Evolutionary conservation across 2,888 invertebrate species (phyloP).

Genomic region (Tineola bisselliella): DNA sequence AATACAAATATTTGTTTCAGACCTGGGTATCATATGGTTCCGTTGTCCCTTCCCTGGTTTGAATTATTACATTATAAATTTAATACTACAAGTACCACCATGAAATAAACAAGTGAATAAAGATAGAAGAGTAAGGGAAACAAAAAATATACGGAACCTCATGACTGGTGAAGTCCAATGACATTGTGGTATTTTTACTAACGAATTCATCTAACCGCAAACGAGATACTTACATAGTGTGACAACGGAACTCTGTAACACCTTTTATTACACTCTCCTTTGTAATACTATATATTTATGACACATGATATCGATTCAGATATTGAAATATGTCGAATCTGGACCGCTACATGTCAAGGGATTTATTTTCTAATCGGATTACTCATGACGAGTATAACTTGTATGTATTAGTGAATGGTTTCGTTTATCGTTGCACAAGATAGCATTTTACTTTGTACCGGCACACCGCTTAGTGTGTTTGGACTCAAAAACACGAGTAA

Average conservation of each 20-base stretch:
- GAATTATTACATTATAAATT: no score
- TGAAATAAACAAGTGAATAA: no score
- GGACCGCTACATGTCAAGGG: slow-evolving; percentile 28
- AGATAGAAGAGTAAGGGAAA: no score
- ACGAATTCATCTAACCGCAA: slow-evolving; percentile 28
- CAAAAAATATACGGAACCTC: slow-evolving; percentile 1
- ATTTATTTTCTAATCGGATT: slow-evolving; percentile 55
- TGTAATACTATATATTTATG: neutral
- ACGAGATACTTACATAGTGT: slow-evolving; percentile 29
- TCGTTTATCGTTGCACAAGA: slow-evolving; percentile 47
- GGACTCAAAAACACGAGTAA: slow-evolving; percentile 33
- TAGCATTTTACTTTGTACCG: slow-evolving; percentile 15
- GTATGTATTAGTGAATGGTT: slow-evolving; percentile 41
- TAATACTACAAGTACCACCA: no score
- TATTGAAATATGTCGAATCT: slow-evolving; percentile 1
- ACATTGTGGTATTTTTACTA: neutral
- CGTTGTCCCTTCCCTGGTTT: no score
- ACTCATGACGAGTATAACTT: slow-evolving; percentile 29
- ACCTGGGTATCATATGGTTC: no score
- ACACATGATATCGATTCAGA: neutral
- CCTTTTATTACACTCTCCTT: slow-evolving; percentile 22
- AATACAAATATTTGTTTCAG: no score
- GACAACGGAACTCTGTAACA: slow-evolving; percentile 29
- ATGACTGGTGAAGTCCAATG: neutral
- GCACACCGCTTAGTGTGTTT: slow-evolving; percentile 1